Percentiles rank a stretch among this genome's conserved stretches.
Conservation (phyloP, 2,797 vertebrate genomes). For the Hydrolagus colliei region DNA sequence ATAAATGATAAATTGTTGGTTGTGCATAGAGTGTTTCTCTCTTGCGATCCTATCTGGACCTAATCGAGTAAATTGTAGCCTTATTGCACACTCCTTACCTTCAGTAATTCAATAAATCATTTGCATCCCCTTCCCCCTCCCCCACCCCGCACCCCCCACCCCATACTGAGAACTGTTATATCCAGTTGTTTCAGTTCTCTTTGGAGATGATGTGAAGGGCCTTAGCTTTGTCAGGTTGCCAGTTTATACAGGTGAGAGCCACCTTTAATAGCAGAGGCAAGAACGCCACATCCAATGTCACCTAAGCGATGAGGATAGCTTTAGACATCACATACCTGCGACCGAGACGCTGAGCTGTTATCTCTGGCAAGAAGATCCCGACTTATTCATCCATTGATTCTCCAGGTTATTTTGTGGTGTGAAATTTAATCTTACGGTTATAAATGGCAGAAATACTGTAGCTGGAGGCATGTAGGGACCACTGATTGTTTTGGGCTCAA, state of each 20-base stretch:
- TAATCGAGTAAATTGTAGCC: neutral
- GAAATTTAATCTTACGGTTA: no score
- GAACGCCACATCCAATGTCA: neutral
- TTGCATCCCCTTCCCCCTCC: neutral
- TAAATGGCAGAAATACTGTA: neutral
- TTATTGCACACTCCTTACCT: neutral
- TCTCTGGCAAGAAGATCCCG: no score
- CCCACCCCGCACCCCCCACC: no score
- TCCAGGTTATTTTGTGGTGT: no score
- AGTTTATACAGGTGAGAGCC: neutral
- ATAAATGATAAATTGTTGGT: neutral
- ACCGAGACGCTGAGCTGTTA: no score
- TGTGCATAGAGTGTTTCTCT: neutral
- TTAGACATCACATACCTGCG: neutral
- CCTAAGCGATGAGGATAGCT: neutral
- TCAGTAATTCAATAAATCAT: constrained; percentile 17
- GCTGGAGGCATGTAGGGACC: neutral
- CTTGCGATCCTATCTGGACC: neutral
- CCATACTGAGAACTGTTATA: neutral
- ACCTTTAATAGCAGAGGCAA: neutral
- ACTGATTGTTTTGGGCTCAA: neutral
- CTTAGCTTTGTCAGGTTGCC: neutral
- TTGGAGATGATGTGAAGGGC: constrained; percentile 10
- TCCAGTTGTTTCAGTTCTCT: constrained; percentile 9
- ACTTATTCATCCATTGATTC: no score